A percentile compares a stretch with the other conserved stretches of the same genome.
Conservation (phyloP, 2,797 vertebrate genomes). For the Arnoldichthys spilopterus region DNA sequence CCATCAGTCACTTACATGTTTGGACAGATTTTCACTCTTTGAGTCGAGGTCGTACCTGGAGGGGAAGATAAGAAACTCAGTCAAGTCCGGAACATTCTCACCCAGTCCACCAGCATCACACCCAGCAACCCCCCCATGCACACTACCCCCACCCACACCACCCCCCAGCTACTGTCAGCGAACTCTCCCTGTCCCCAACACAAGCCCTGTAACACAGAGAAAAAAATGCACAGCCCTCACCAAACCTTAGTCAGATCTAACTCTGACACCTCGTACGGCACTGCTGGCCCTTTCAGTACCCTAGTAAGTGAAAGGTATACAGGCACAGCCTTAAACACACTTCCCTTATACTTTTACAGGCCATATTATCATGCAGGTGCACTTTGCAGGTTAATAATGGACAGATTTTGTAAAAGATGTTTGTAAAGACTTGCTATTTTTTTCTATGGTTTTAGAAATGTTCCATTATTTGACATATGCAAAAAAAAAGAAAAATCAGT, state of each 20-base stretch:
- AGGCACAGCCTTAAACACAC: not conserved
- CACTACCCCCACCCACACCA: too few species aligned
- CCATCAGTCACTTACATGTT: constrained; percentile 76
- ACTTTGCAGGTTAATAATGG: not conserved
- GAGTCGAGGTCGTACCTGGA: constrained; percentile 81
- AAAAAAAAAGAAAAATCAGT: too few species aligned
- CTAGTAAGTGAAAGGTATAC: not conserved
- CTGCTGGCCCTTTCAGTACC: not conserved
- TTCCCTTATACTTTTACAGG: not conserved
- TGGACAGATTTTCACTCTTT: constrained; percentile 83
- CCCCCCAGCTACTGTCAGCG: constrained; percentile 21
- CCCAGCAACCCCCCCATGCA: constrained; percentile 14
- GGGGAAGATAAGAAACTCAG: constrained; percentile 27
- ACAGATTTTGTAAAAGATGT: too few species aligned
- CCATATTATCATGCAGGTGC: not conserved
- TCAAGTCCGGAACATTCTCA: constrained; percentile 25
- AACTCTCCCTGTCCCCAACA: not conserved
- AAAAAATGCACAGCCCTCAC: not conserved
- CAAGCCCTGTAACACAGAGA: not conserved
- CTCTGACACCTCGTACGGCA: not conserved
- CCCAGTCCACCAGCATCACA: constrained; percentile 20
- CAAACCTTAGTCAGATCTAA: not conserved
- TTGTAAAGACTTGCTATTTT: not conserved
- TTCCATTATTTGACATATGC: too few species aligned
- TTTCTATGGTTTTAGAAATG: too few species aligned